Evolutionary conservation across 2,797 vertebrate genomes (phyloP), one percentile per base, ranked within the genome.

Genomic region (Bryconaethiops microstoma): DNA sequence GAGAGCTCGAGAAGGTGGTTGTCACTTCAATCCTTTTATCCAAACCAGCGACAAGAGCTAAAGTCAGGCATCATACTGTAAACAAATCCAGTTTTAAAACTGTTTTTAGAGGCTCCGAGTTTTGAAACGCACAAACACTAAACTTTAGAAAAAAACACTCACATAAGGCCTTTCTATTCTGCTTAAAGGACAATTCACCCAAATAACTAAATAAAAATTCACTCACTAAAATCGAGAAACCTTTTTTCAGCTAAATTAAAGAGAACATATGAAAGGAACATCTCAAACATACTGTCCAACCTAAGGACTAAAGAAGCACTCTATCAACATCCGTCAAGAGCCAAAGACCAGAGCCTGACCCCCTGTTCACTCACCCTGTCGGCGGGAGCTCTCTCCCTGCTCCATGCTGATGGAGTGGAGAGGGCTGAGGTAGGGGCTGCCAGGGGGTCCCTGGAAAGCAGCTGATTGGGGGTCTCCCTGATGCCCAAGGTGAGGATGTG

Each of bases 351-450:
- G 14, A 73, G 25, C 8, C 7, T 35, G 57, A 50, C 45, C 50
- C 39, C 39, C 17, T 35, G 17, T 23, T 52, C 70, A 91, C 94
- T 93, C 88, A 95, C 94, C 94, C 91, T 88, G 93, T 81, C 88
- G 90, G 75, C 86, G 92, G 69, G 92, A 89, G 88, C 92, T 86
- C 85, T 88, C 90, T 91, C 88, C 92, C 7, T 87, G 93, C 92
- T 95, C 94, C 94, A 95, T 95, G 77, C 91, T 81, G 69, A 85
- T 83, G 91, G 90, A 92, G 91, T 65, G 79, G 65, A 89, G 88
- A 88, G 88, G 75, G 82, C 21, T 64, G 87, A 81, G 82, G 42
- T 48, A 86, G 86, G 86, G 70, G 59, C 68, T 48, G 65, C 29
- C 65, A 85, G 78, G 76, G 35, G 76, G 52, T 72, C 76, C 42